phyloP scores from a whole-genome alignment of 2,113 vertebrate genomes.

The Hemibagrus wyckioides region DNA sequence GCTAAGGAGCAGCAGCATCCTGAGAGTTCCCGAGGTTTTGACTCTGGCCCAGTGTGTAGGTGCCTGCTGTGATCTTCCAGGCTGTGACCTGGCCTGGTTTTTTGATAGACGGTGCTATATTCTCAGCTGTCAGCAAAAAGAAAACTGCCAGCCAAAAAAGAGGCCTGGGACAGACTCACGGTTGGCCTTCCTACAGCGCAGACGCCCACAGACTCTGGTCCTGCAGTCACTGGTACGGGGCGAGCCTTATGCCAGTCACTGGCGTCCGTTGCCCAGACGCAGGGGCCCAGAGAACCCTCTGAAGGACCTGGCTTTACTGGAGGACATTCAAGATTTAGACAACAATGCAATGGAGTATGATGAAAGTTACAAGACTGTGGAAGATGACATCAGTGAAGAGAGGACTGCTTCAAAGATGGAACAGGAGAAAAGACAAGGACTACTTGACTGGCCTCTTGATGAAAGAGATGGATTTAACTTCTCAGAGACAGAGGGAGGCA shows the following conservation, averaged over 20 bases:
- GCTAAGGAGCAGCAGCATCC: conserved; percentile 75
- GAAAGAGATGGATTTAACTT: conserved; percentile 67
- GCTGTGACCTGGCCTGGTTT: conserved; percentile 87
- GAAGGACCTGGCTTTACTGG: conserved; percentile 75
- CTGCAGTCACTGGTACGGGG: conserved; percentile 73
- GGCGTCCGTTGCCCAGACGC: conserved; percentile 61
- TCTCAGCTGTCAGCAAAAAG: conserved; percentile 80
- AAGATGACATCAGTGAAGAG: conserved; percentile 54
- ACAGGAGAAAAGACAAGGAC: conserved; percentile 46
- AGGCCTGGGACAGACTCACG: conserved; percentile 75
- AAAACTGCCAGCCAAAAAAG: conserved; percentile 78
- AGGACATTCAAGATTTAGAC: conserved; percentile 65
- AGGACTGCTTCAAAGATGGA: conserved; percentile 56
- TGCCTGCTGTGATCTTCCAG: conserved; percentile 81
- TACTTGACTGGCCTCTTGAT: conserved; percentile 64
- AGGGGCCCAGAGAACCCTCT: conserved; percentile 71
- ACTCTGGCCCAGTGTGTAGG: conserved; percentile 75
- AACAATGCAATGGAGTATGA: conserved; percentile 70
- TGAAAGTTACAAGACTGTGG: conserved; percentile 65
- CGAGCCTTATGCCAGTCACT: conserved; percentile 68
- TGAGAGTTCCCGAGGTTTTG: conserved; percentile 75
- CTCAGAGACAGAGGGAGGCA: conserved; percentile 62
- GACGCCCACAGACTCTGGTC: conserved; percentile 68
- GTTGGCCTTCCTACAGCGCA: conserved; percentile 79
- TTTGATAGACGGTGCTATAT: conserved; percentile 84